These are phyloP conservation scores for Maniola jurtina DNA, from an alignment of 1,140 invertebrate species.

Conservation along the genomic window DNA sequence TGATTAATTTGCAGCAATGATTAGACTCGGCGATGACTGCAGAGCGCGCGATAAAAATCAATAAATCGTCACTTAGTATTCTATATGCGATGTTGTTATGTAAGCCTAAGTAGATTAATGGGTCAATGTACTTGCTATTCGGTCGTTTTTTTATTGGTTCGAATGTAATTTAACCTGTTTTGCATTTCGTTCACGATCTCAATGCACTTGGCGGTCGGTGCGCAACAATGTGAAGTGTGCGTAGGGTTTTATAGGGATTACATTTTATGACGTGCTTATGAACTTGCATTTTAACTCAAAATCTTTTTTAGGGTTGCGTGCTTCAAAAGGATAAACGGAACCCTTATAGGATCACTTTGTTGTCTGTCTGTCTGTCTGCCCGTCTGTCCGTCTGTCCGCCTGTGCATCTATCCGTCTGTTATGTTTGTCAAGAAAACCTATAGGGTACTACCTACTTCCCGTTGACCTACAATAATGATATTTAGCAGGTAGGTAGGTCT, in stretches of 20 bases:
- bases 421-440: too few species aligned
- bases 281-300: too few species aligned
- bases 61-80: conserved; percentile 53
- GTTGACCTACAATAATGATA: too few species aligned
- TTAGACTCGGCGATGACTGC: conserved; percentile 51
- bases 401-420: too few species aligned
- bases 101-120: conserved; percentile 63
- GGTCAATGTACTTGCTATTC: conserved; percentile 60
- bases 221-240: conserved; percentile 7
- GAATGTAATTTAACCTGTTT: conserved; percentile 36
- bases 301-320: too few species aligned
- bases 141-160: conserved; percentile 39
- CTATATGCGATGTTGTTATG: conserved; percentile 48
- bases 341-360: too few species aligned
- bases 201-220: conserved; percentile 13
- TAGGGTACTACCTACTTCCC: too few species aligned
- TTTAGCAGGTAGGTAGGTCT: too few species aligned
- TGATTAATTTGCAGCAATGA: conserved; percentile 35
- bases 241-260: conserved; percentile 8
- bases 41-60: conserved; percentile 49
- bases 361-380: too few species aligned
- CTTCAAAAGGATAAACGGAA: too few species aligned
- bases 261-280: conserved; percentile 1
- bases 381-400: too few species aligned
- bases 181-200: conserved; percentile 27